phyloP scores from a whole-genome alignment of 2,113 vertebrate genomes.

The Nothoprocta pentlandii region DNA sequence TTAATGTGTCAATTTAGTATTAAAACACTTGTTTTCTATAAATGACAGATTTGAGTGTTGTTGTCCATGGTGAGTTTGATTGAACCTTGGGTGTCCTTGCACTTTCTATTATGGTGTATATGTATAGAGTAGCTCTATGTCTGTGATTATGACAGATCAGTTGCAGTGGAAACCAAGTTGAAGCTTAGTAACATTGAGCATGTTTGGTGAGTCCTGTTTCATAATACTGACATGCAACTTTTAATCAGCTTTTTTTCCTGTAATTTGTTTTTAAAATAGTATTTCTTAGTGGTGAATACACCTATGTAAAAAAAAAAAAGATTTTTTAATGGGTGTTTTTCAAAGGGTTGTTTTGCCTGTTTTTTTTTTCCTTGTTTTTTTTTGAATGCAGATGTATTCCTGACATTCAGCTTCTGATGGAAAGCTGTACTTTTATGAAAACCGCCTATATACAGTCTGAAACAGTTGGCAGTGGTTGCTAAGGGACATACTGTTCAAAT shows the following conservation, averaged over 20 bases:
- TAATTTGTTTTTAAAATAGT: background rate
- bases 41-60: too few species aligned
- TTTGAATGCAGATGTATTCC: background rate
- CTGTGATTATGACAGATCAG: background rate
- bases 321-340: background rate
- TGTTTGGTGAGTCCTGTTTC: background rate
- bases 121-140: background rate
- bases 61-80: background rate
- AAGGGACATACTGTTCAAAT: constrained; percentile 77
- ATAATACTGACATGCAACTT: background rate
- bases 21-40: too few species aligned
- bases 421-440: constrained; percentile 60
- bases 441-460: constrained; percentile 55
- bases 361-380: background rate
- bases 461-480: constrained; percentile 78
- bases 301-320: background rate
- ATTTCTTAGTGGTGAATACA: background rate
- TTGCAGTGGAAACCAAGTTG: background rate
- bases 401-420: constrained; percentile 34
- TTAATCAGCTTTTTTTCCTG: background rate
- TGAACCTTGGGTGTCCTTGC: background rate
- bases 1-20: too few species aligned
- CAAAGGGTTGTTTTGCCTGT: background rate
- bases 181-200: background rate
- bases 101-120: background rate